Conservation (phyloP, 2,113 vertebrate genomes). For the Ciconia maguari region DNA sequence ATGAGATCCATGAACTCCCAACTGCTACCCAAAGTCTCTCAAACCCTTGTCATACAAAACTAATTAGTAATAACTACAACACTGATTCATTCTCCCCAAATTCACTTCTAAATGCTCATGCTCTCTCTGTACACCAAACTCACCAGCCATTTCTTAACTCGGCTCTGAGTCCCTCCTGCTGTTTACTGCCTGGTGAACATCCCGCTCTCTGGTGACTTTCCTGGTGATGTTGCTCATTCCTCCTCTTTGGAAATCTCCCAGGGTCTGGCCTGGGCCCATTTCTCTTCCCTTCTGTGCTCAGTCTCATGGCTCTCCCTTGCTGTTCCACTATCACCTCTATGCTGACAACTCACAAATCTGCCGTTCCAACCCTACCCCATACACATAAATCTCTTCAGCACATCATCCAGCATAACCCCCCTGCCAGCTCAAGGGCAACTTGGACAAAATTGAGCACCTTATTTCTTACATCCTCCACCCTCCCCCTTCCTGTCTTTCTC, state of each 20-base stretch:
- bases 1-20: background rate
- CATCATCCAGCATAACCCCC: background rate
- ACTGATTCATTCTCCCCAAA: background rate
- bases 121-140: background rate
- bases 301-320: background rate
- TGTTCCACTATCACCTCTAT: background rate
- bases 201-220: background rate
- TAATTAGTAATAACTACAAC: background rate
- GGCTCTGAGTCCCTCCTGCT: background rate
- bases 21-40: background rate
- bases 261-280: background rate
- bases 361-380: background rate
- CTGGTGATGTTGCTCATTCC: background rate
- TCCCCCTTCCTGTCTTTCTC: slow-evolving; percentile 7
- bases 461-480: background rate
- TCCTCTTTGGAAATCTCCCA: background rate
- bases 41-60: background rate
- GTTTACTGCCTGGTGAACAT: background rate
- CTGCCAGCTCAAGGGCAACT: slow-evolving; percentile 36
- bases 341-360: slow-evolving; percentile 39
- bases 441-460: slow-evolving; percentile 21
- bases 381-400: slow-evolving; percentile 20
- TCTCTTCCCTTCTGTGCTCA: background rate
- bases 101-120: background rate
- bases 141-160: background rate